Percentiles rank a stretch among this genome's conserved stretches.
These are phyloP conservation scores for Epinephelus lanceolatus DNA, from an alignment of 2,113 vertebrate species.

Conservation along the genomic window DNA sequence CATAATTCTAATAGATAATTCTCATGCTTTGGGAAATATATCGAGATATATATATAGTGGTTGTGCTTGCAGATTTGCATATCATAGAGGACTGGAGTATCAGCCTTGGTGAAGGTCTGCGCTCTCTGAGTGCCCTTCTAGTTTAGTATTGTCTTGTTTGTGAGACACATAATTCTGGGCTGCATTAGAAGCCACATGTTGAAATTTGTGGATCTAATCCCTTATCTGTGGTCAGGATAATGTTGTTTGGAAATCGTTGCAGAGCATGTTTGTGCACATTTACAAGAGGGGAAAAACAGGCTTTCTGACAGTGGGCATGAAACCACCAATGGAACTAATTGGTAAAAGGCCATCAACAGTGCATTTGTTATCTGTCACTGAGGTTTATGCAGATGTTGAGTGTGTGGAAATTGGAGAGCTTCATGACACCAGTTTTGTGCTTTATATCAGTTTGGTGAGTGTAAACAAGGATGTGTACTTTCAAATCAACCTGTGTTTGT, in stretches of 20 bases:
- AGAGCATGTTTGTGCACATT: neutral
- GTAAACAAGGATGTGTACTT: neutral
- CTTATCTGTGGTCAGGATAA: constrained; percentile 30
- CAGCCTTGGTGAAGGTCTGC: no score
- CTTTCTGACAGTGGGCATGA: neutral
- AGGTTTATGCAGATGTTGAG: neutral
- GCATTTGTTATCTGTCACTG: neutral
- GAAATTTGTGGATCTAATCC: constrained; percentile 25
- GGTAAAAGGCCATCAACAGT: constrained; percentile 15
- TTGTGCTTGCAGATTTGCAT: no score
- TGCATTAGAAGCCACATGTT: constrained; percentile 14
- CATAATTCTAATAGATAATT: no score
- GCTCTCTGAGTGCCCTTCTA: no score
- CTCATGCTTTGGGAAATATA: no score
- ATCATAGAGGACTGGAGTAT: no score
- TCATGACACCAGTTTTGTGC: neutral
- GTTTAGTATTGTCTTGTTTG: neutral
- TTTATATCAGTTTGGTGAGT: neutral
- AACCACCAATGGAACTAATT: neutral
- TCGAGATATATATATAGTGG: no score
- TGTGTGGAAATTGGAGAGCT: neutral
- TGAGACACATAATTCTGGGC: neutral
- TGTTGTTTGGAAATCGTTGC: neutral
- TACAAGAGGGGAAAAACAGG: neutral
- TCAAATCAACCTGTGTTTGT: neutral